These are phyloP conservation scores for Acanthurus leucopareius DNA, from an alignment of 2,797 vertebrate species.

Conservation along the genomic window DNA sequence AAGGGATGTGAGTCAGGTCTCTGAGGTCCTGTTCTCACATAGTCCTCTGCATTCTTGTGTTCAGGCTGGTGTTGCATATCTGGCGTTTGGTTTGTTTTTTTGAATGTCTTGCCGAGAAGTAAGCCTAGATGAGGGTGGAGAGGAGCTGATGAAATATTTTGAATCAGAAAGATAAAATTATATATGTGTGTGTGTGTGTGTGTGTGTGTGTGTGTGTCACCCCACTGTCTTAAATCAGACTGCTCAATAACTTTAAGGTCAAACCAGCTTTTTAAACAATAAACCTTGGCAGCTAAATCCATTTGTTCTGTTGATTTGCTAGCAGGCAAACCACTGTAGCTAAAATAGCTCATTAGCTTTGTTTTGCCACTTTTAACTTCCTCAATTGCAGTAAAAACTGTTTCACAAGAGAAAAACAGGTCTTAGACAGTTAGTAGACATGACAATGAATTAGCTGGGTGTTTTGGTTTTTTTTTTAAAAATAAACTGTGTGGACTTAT, in stretches of 20 bases:
- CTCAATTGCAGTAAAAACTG: not conserved
- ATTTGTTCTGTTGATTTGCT: not conserved
- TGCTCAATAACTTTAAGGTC: constrained; percentile 9
- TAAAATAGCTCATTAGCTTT: not conserved
- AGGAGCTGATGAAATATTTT: constrained; percentile 27
- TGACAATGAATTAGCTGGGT: no score
- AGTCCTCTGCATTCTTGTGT: constrained; percentile 42
- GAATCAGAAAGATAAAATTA: constrained; percentile 21
- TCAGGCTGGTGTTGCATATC: constrained; percentile 24
- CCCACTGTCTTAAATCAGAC: constrained; percentile 16
- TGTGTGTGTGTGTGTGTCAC: constrained; percentile 8
- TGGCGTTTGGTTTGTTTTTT: constrained; percentile 25
- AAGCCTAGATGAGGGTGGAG: constrained; percentile 3
- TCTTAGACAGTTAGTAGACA: not conserved
- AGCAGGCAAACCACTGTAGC: no score
- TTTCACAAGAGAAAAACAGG: not conserved
- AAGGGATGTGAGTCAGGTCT: constrained; percentile 50
- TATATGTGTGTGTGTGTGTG: not conserved
- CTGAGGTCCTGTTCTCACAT: constrained; percentile 57
- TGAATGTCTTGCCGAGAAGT: constrained; percentile 21
- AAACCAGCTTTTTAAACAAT: constrained; percentile 3
- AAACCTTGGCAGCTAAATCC: not conserved
- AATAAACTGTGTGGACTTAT: not conserved
- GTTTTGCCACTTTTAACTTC: not conserved
- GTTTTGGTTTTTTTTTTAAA: not conserved